A percentile compares a stretch with the other conserved stretches of the same genome.
Evolutionary conservation across 2,113 vertebrate species (phyloP).

Genomic region (Dromiciops gliroides): DNA sequence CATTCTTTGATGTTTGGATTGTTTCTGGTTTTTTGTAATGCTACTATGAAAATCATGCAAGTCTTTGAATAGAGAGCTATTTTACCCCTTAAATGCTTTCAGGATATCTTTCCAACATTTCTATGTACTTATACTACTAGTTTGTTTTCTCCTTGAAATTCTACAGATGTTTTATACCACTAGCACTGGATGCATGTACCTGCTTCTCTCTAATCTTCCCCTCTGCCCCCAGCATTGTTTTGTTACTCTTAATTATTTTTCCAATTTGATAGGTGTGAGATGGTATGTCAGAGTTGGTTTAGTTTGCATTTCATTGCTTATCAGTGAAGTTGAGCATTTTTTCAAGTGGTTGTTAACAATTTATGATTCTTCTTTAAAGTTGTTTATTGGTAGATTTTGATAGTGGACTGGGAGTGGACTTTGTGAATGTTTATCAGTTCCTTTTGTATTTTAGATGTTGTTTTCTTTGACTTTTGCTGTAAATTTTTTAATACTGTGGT

Average conservation of each 20-base stretch:
- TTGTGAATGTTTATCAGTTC: not conserved
- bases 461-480: not conserved
- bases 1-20: not conserved
- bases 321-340: not conserved
- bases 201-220: not conserved
- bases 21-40: not conserved
- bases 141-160: not conserved
- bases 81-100: not conserved
- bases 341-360: not conserved
- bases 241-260: not conserved
- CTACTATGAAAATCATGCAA: too few relatives aligned
- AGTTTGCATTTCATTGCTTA: not conserved
- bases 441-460: not conserved
- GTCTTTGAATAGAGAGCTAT: not conserved
- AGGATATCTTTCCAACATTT: not conserved
- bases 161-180: not conserved
- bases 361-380: not conserved
- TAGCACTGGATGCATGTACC: not conserved
- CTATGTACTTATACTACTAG: not conserved
- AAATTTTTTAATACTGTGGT: not conserved
- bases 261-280: not conserved
- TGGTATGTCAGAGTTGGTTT: not conserved
- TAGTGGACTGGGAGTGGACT: not conserved
- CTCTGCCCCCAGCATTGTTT: not conserved
- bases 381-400: not conserved